phyloP scores from a whole-genome alignment of 2,113 vertebrate genomes.

The Seriola quinqueradiata region DNA sequence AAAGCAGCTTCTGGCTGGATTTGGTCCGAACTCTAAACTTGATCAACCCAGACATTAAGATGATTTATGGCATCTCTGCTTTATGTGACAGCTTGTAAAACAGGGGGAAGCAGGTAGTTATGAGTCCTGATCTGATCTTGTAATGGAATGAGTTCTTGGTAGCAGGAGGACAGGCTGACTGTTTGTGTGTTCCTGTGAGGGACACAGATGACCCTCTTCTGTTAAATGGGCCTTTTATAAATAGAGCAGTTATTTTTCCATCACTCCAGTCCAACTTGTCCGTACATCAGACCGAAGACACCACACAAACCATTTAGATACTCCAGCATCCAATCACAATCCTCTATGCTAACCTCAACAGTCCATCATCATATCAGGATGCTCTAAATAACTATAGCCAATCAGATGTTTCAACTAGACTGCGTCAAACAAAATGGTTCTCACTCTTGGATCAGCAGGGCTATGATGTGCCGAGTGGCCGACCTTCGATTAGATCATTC shows the following conservation, averaged over 20 bases:
- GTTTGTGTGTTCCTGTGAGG: conserved; percentile 31
- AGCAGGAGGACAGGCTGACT: neutral
- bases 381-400: conserved; percentile 19
- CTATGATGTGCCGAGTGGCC: neutral
- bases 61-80: neutral
- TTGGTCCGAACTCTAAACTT: no score
- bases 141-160: conserved; percentile 19
- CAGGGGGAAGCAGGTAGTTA: neutral
- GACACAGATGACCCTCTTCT: conserved; percentile 66
- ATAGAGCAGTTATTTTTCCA: conserved; percentile 78
- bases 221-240: conserved; percentile 78
- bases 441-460: neutral
- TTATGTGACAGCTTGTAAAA: neutral
- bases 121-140: neutral
- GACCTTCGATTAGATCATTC: conserved; percentile 19
- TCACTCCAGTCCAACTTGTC: conserved; percentile 57
- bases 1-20: neutral
- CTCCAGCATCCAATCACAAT: conserved; percentile 23
- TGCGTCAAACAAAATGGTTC: neutral
- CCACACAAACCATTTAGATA: conserved; percentile 19
- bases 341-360: neutral
- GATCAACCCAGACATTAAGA: no score
- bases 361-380: conserved; percentile 47
- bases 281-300: conserved; percentile 20
- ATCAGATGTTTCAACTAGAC: conserved; percentile 9